These are phyloP conservation scores for Apteryx owenii DNA, from an alignment of 2,113 vertebrate genomes.

Conservation along the genomic window DNA sequence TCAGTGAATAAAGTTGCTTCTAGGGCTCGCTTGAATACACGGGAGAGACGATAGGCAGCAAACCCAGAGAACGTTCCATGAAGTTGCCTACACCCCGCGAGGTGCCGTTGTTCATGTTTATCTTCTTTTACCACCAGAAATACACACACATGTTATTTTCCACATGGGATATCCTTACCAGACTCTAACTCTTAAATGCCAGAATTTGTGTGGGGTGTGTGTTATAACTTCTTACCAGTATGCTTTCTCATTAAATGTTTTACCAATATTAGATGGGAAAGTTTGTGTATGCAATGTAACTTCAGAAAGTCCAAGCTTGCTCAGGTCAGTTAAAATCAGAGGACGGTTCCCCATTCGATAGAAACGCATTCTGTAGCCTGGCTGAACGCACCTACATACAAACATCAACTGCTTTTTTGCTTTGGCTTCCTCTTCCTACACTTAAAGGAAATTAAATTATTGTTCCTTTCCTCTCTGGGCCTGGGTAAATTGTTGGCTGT, in stretches of 20 bases:
- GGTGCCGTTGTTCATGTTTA: too few relatives aligned
- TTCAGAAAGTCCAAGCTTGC: neutral
- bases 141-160: neutral
- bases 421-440: neutral
- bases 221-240: neutral
- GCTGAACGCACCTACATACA: accelerated
- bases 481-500: neutral
- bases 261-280: neutral
- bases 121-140: neutral
- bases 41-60: too few relatives aligned
- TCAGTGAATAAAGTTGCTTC: neutral
- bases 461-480: neutral
- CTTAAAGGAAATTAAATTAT: neutral
- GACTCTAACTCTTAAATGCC: neutral
- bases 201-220: neutral
- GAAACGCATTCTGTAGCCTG: accelerated
- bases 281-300: accelerated
- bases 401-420: neutral
- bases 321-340: accelerated
- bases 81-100: too few relatives aligned
- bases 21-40: too few relatives aligned
- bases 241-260: too few relatives aligned
- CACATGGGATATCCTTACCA: neutral
- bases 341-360: neutral
- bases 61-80: too few relatives aligned